Base-by-base conservation (phyloP, 92 coral and sea anemone genomes). In the Zoanthus gigantus region DNA sequence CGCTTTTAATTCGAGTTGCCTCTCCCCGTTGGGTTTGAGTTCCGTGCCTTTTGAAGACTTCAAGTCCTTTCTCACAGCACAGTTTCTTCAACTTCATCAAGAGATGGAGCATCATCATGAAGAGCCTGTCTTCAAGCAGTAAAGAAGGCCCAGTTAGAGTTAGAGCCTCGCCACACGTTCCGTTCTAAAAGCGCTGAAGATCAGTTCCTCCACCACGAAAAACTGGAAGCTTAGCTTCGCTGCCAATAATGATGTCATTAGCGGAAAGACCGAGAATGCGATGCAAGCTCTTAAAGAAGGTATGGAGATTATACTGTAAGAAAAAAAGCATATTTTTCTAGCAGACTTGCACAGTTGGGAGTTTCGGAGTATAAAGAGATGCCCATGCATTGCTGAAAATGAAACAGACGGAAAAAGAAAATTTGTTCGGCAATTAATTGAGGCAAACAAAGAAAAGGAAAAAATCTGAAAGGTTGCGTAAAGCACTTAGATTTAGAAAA, bases 161-260 rank as follows among this genome's bases (percentile, higher is more conserved):
- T 18, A 1, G 10, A 66, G 12, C 32, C 86, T 78, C 75, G 75
- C 54, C 87, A 88, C 14, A 17, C 76, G 12, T 88, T 88, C 58
- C 81, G 82, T 45, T 88, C 87, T 31, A 88, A 88, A 72, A 87
- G 87, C 45, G 66, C 73, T 73, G 79, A 88, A 56, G 87, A 88
- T 47, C 81, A 68, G 77, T 88, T 44, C 37, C 14, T 12, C 15
- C 86, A 68, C 66, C 79, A 58, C 58, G 78, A 60, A 37, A 58
- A 87, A 30, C 28, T 87, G 12, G 86, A 32, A 52, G 74, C 54
- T 9, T 9, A 11, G 11, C 14, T 87, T 29, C 2, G 50, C 77
- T 74, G 74, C 77, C 18, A 11, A 2, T 17, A 78, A 68, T 18
- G 73, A 32, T 34, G 15, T 78, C 6, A 44, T 66, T 66, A 66